These are phyloP conservation scores for Bostrychus sinensis DNA, from an alignment of 2,113 vertebrate species.

Conservation along the genomic window DNA sequence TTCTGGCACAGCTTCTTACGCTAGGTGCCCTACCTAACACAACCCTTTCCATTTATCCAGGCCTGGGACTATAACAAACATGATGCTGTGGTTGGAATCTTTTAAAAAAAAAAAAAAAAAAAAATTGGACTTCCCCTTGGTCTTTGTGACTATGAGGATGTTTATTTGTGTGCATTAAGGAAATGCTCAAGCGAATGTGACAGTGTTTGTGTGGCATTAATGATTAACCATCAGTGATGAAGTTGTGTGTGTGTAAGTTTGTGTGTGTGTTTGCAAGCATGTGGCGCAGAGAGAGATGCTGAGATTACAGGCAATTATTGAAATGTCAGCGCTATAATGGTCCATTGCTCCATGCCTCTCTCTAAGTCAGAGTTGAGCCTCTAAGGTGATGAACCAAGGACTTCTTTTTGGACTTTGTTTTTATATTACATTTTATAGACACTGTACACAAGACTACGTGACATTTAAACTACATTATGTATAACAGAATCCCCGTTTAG, in stretches of 20 bases:
- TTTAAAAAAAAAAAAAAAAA: too few relatives aligned
- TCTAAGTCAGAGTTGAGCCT: conserved; percentile 50
- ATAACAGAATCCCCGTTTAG: background rate
- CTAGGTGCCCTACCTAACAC: too few relatives aligned
- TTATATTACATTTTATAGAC: background rate
- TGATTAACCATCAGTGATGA: conserved; percentile 41
- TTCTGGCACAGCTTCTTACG: too few relatives aligned
- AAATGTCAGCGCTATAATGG: conserved; percentile 72
- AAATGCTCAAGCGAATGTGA: conserved; percentile 6
- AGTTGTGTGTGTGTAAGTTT: conserved; percentile 4
- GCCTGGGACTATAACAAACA: too few relatives aligned
- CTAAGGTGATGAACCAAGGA: conserved; percentile 42
- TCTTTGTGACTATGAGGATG: background rate
- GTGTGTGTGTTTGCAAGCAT: conserved; percentile 32
- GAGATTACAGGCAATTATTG: conserved; percentile 70
- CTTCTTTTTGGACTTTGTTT: background rate
- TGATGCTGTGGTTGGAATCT: too few relatives aligned
- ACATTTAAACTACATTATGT: background rate
- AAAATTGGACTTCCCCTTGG: too few relatives aligned
- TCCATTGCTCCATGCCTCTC: conserved; percentile 22
- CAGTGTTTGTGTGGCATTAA: conserved; percentile 25
- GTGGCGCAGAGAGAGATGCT: conserved; percentile 54
- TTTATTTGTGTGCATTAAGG: background rate
- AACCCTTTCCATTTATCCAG: too few relatives aligned
- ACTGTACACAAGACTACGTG: too few relatives aligned